These are phyloP conservation scores for Spondyliosoma cantharus DNA, from an alignment of 2,797 vertebrate genomes.

Conservation along the genomic window DNA sequence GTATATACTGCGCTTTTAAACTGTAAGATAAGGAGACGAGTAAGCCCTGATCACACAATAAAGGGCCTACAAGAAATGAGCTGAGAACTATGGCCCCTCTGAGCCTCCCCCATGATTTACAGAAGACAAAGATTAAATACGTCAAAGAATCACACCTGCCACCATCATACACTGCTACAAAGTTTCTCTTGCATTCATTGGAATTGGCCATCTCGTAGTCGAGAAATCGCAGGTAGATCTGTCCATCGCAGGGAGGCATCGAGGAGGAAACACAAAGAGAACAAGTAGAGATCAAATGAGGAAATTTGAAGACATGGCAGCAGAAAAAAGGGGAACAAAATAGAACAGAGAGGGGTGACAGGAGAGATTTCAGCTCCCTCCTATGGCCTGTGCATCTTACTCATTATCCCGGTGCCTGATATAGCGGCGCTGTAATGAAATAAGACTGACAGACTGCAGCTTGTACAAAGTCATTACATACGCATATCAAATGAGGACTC, in stretches of 20 bases:
- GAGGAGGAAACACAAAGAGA: constrained; percentile 1
- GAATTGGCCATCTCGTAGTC: constrained; percentile 99
- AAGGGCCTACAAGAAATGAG: background rate
- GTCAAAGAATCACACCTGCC: constrained; percentile 81
- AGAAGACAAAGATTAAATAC: background rate
- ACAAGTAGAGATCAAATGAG: constrained; percentile 37
- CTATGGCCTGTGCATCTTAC: constrained; percentile 37
- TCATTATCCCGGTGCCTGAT: constrained; percentile 55
- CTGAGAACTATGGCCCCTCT: background rate
- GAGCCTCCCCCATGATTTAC: background rate
- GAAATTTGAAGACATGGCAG: constrained; percentile 18
- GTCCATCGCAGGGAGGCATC: constrained; percentile 36
- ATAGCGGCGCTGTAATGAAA: constrained; percentile 63
- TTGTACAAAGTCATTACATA: constrained; percentile 65
- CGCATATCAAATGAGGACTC: constrained; percentile 60
- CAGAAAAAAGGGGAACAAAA: constrained; percentile 20
- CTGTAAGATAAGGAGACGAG: background rate
- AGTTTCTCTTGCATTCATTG: constrained; percentile 98
- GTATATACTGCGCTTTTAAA: too few relatives aligned
- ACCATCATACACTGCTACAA: constrained; percentile 97
- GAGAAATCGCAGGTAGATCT: constrained; percentile 98
- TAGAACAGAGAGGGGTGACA: constrained; percentile 1
- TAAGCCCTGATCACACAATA: background rate
- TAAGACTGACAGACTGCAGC: constrained; percentile 64
- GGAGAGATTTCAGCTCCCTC: constrained; percentile 37